phyloP scores from a whole-genome alignment of 2,113 vertebrate species.

The Ornithorhynchus anatinus region DNA sequence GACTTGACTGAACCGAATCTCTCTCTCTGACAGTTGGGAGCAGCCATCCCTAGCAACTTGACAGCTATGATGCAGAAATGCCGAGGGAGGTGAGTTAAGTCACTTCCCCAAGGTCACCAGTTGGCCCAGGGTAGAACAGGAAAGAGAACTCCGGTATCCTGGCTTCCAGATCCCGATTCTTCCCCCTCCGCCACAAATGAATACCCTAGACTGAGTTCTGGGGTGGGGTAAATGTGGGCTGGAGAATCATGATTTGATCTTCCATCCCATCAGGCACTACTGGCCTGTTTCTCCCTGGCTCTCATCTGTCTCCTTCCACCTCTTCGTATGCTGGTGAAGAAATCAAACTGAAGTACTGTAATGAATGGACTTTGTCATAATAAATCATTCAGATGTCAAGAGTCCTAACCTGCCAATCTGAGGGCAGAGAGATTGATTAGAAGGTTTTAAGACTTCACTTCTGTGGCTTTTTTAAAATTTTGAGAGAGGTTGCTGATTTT shows the following conservation, averaged over 20 bases:
- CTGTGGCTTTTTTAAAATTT: conserved; percentile 13
- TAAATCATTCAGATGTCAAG: conserved; percentile 33
- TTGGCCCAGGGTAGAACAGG: too few species aligned
- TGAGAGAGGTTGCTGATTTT: not conserved
- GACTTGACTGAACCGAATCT: too few species aligned
- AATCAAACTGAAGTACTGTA: conserved; percentile 24
- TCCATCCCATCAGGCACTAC: not conserved
- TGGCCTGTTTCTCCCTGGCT: conserved; percentile 7
- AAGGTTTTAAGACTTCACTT: conserved; percentile 25
- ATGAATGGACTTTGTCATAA: conserved; percentile 29
- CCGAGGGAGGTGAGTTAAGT: too few species aligned
- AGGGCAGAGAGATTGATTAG: conserved; percentile 30
- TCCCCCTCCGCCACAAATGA: too few species aligned
- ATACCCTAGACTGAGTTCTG: too few species aligned
- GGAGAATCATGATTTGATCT: not conserved
- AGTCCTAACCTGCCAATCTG: conserved; percentile 28
- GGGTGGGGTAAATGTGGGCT: too few species aligned
- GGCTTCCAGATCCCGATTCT: too few species aligned
- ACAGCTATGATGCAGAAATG: too few species aligned
- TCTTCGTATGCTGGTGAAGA: conserved; percentile 10
- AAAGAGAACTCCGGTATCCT: too few species aligned
- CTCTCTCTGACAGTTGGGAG: too few species aligned
- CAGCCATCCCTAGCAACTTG: too few species aligned
- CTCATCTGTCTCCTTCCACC: conserved; percentile 21
- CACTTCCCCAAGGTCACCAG: too few species aligned